phyloP scores from a whole-genome alignment of 2,888 invertebrate species.

The Ditula angustiorana region DNA sequence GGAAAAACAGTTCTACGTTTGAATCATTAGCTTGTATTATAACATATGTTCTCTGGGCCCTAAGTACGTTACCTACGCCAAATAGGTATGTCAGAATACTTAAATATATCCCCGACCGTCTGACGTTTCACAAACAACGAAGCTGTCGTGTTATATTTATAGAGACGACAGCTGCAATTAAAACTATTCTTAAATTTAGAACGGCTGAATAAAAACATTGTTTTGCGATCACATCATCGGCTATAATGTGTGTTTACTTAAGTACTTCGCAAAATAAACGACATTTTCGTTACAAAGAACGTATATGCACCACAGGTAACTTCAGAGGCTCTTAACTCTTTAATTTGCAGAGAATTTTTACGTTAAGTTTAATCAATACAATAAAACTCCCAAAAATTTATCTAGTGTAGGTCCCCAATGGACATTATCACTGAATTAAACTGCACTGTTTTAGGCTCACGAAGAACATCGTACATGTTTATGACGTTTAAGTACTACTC shows the following conservation, averaged over 20 bases:
- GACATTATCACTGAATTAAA: too few species aligned
- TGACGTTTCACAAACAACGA: conserved; percentile 7
- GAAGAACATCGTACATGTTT: too few species aligned
- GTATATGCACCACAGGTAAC: too few species aligned
- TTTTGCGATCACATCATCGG: background rate
- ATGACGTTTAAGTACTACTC: background rate
- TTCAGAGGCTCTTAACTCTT: too few species aligned
- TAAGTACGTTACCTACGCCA: too few species aligned
- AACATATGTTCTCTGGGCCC: background rate
- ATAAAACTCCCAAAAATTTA: too few species aligned
- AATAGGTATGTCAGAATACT: background rate
- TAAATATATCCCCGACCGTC: conserved; percentile 2
- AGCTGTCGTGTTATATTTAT: conserved; percentile 20
- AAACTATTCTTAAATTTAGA: conserved; percentile 17
- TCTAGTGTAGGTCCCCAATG: too few species aligned
- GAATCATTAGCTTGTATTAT: too few species aligned
- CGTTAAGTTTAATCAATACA: too few species aligned
- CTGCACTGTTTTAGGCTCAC: too few species aligned
- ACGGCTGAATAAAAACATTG: conserved; percentile 3
- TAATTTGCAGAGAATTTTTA: too few species aligned
- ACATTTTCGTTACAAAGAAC: background rate
- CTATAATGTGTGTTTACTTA: background rate
- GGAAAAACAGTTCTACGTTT: too few species aligned
- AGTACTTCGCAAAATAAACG: background rate
- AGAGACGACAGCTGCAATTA: conserved; percentile 26